These are phyloP conservation scores for Cyanoramphus novaezelandiae DNA, from an alignment of 2,113 vertebrate genomes.

Conservation along the genomic window DNA sequence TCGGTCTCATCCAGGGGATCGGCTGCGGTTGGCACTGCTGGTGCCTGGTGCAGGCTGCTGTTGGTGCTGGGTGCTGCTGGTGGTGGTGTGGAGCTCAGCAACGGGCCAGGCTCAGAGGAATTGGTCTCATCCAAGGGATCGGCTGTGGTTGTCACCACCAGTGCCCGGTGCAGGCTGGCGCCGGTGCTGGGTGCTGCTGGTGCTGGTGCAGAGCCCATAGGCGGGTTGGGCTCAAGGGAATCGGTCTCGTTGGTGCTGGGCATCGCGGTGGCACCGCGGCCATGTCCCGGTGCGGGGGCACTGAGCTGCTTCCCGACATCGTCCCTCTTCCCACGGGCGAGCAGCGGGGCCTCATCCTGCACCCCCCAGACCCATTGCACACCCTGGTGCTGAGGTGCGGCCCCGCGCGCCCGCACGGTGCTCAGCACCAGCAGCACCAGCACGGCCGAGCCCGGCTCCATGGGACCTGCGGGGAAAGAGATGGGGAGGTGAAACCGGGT, in stretches of 20 bases:
- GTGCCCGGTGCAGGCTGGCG: fast-evolving
- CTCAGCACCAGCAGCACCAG: background rate
- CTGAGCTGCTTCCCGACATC: background rate
- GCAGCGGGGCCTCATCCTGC: background rate
- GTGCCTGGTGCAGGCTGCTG: fast-evolving
- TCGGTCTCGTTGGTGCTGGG: background rate
- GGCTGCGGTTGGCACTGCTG: fast-evolving
- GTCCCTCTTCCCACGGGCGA: background rate
- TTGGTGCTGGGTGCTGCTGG: fast-evolving
- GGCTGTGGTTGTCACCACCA: fast-evolving
- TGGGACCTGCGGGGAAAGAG: background rate
- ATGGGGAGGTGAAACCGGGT: background rate
- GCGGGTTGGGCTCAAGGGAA: background rate
- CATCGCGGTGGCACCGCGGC: fast-evolving
- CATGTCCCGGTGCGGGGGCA: fast-evolving
- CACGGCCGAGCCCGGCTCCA: fast-evolving
- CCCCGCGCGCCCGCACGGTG: fast-evolving
- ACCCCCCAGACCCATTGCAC: background rate
- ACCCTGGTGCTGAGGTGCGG: fast-evolving
- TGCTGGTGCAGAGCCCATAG: background rate
- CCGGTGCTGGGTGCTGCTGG: background rate
- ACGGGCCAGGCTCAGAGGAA: fast-evolving
- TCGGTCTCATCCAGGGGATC: fast-evolving
- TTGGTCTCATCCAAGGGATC: background rate
- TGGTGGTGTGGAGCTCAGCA: background rate